Base-by-base conservation (phyloP, 2,797 vertebrate genomes). In the Sus cebifrons region DNA sequence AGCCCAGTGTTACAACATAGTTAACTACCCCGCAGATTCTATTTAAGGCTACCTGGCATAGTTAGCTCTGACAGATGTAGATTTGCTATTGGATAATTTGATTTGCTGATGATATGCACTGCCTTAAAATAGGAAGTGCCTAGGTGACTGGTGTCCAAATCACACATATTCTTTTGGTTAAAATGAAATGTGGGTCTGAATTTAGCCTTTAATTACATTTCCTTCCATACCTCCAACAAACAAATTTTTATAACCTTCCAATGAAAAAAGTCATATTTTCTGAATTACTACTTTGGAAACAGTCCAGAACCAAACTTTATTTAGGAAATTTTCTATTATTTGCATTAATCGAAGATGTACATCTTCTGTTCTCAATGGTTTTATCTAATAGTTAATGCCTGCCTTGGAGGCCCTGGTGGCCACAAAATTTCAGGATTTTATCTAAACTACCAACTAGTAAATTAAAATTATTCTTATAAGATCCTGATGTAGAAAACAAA, bases 171-270 rank as follows among this genome's bases (percentile, higher is more conserved):
- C 98, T 99, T 98, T 98, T 94, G 84, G 97, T 99, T 99, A 98
- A 98, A 98, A 97, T 97, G 97, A 98, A 99, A 98, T 96, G 96
- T 97, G 98, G 99, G 97, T 97, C 98, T 97, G 97, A 98, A 98
- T 98, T 98, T 98, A 98, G 97, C 89, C 96, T 98, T 98, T 98
- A 98, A 98, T 98, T 99, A 98, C 98, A 98, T 99, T 99, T 99
- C 98, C 98, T 98, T 98, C 89, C 84, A 93, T 98, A 98, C 98
- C 98, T 98, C 98, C 98, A 98, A 98, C 97, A 98, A 99, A 98
- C 98, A 99, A 98, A 98, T 98, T 98, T 98, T 98, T 98, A 98
- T 98, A 98, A 98, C 97, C 92, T 98, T 97, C 95, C 97, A 97
- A 98, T 97, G 97, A 94, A 97, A 98, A 98, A 98, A 97, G 96